Evolutionary conservation across 2,888 invertebrate species (phyloP).

Genomic region (Stenodera caucasica): DNA sequence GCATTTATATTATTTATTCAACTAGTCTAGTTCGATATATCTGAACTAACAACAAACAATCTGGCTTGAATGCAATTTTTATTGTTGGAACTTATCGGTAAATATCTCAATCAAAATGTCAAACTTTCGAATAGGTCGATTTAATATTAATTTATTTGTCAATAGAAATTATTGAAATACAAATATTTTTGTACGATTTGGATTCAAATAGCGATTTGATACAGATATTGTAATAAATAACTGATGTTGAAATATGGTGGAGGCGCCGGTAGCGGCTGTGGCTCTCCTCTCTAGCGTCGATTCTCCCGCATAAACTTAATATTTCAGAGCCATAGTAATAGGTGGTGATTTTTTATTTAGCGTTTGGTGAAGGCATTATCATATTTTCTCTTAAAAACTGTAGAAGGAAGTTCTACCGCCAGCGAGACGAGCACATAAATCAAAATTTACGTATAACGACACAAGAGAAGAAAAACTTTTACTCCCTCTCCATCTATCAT

Average conservation of each 20-base stretch:
- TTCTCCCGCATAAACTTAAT: not conserved
- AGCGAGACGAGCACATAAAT: conserved; percentile 24
- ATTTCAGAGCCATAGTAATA: not conserved
- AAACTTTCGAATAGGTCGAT: no score
- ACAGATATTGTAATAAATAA: not conserved
- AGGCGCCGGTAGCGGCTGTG: not conserved
- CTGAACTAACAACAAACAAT: not conserved
- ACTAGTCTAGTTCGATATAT: not conserved
- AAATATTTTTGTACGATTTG: no score
- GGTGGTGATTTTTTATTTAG: conserved; percentile 19
- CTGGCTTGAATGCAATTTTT: not conserved
- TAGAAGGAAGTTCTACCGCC: conserved; percentile 15
- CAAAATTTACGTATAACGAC: conserved; percentile 28
- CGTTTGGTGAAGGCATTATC: conserved; percentile 22
- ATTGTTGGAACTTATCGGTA: not conserved
- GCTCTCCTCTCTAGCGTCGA: not conserved
- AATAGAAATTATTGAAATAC: no score
- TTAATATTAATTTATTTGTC: no score
- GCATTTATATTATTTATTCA: conserved; percentile 39
- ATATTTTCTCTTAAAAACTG: conserved; percentile 20
- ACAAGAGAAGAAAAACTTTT: conserved; percentile 20
- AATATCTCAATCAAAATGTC: not conserved
- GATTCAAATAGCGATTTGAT: not conserved
- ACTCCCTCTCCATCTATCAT: not conserved
- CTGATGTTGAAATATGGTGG: not conserved